Conservation (phyloP, 2,888 invertebrate species). For the Ormyrus nitidulus region DNA sequence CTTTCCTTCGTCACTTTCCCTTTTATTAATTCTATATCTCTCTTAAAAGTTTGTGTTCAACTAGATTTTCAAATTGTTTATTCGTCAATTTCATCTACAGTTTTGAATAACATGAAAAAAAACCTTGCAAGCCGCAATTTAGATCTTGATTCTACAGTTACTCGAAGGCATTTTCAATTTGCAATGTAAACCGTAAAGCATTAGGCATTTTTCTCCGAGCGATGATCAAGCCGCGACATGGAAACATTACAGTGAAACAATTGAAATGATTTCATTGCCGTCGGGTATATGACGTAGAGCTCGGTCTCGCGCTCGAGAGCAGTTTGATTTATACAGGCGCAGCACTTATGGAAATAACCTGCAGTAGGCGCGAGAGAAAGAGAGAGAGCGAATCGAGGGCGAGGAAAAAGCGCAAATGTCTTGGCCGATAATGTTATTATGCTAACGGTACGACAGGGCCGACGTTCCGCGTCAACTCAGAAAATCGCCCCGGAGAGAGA, state of each 20-base stretch:
- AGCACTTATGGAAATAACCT: constrained; percentile 53
- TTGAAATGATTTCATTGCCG: constrained; percentile 53
- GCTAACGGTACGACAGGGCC: constrained; percentile 32
- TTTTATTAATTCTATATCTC: neutral
- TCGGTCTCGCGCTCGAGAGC: constrained; percentile 6
- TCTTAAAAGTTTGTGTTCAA: too few relatives aligned
- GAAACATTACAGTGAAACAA: constrained; percentile 40
- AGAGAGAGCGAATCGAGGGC: constrained; percentile 39
- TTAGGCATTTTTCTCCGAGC: too few relatives aligned
- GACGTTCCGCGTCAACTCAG: constrained; percentile 4
- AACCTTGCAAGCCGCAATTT: too few relatives aligned
- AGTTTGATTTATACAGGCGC: constrained; percentile 49
- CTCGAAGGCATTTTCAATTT: too few relatives aligned
- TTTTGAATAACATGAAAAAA: too few relatives aligned
- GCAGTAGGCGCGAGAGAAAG: constrained; percentile 31
- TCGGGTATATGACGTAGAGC: constrained; percentile 36
- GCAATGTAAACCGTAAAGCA: too few relatives aligned
- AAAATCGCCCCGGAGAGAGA: constrained; percentile 14
- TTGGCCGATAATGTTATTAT: constrained; percentile 53
- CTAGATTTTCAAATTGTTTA: too few relatives aligned
- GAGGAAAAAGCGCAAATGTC: constrained; percentile 51
- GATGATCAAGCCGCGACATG: neutral
- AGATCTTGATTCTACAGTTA: too few relatives aligned
- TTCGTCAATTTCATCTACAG: too few relatives aligned
- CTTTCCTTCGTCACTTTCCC: constrained; percentile 52